Percentiles rank a stretch among this genome's conserved stretches.
phyloP scores from a whole-genome alignment of 2,113 vertebrate species.

The Nettapus auritus region DNA sequence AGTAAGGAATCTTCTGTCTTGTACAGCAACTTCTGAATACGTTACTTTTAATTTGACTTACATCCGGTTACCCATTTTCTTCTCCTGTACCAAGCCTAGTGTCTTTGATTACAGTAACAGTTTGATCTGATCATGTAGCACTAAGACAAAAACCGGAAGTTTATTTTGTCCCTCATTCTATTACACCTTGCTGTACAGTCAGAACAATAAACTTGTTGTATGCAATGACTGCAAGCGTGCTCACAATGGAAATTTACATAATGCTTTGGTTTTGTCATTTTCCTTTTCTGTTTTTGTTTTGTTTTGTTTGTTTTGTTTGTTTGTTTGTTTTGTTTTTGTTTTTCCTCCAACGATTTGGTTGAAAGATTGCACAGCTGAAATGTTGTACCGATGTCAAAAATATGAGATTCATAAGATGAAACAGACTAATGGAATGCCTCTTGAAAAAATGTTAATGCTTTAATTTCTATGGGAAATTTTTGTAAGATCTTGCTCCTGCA shows the following conservation, averaged over 20 bases:
- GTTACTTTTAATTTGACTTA: neutral
- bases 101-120: neutral
- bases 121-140: neutral
- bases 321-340: neutral
- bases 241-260: neutral
- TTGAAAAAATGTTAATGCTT: neutral
- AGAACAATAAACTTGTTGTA: neutral
- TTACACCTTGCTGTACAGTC: neutral
- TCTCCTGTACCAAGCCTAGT: neutral
- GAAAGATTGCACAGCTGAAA: neutral
- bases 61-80: neutral
- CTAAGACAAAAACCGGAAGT: neutral
- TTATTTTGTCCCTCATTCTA: neutral
- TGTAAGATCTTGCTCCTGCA: neutral
- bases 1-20: neutral
- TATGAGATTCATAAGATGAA: neutral
- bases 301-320: neutral
- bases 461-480: neutral
- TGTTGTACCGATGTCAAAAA: neutral
- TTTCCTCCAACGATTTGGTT: neutral
- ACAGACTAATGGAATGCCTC: neutral
- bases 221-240: neutral
- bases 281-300: neutral
- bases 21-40: neutral
- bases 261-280: neutral